Evolutionary conservation across 2,113 vertebrate genomes (phyloP), one percentile per base, ranked within the genome.

Genomic region (Melanotaenia duboulayi): DNA sequence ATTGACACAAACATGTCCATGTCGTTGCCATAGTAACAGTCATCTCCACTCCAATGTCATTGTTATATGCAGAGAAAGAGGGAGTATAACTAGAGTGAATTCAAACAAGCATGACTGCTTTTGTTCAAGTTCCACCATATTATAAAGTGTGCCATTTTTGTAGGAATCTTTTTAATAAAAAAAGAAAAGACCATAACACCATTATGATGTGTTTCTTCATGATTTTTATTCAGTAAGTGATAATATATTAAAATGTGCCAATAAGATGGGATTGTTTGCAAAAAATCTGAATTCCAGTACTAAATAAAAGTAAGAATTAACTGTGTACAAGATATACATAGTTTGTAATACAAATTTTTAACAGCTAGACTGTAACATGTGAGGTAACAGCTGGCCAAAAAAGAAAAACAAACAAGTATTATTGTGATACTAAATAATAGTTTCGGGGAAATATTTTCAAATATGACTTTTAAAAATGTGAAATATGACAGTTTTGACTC

Each of bases 1-100:
- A 44, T 28, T 58, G 66, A 80, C 67, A 71, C 44, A 80, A 81
- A 80, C 40, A 57, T 78, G 77, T 58, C 59, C 9, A 2, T 65
- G 49, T 24, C 25, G 76, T 89, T 82, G 17, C 87, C 67, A 83
- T 78, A 63, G 86, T 35, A 81, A 88, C 83, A 56, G 57, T 78
- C 72, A 74, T 35, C 77, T 80, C 80, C 60, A 66, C 57, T 71
- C 54, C 24, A 71, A 52, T 52, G 61, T 52, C 58, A 74, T 71
- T 81, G 80, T 87, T 48, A 81, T 62, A 75, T 71, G 69, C 28
- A 75, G 76, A 48, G 50, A 60, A 48, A 70, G 46, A 17, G 19
- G 64, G 60, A 71, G 71, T 81, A 74, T 64, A 78, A 68, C 49
- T 52, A 35, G 50, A 71, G 64, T 69, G 69, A 81, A 80, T 81